Percentiles rank a stretch among this genome's conserved stretches.
These are phyloP conservation scores for Urocynchramus pylzowi DNA, from an alignment of 2,113 vertebrate genomes.

Conservation along the genomic window DNA sequence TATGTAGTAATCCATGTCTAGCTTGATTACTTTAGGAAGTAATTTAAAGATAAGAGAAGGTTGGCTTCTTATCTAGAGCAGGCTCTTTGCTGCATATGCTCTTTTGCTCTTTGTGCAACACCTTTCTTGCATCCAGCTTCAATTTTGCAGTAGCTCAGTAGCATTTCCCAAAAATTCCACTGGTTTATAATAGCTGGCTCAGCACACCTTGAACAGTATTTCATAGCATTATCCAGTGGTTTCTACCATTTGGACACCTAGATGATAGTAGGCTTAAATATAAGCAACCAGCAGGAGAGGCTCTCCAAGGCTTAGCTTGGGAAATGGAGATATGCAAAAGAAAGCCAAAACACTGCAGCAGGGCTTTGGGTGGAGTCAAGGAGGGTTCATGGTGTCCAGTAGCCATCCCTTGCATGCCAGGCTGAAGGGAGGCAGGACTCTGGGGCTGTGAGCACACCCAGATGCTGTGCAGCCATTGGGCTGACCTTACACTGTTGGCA, in stretches of 20 bases:
- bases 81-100: background rate
- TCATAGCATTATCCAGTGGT: background rate
- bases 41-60: background rate
- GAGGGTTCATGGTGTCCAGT: background rate
- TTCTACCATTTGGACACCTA: background rate
- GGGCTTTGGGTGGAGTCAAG: background rate
- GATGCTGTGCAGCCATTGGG: rapidly evolving
- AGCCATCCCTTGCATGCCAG: background rate
- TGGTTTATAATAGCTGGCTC: background rate
- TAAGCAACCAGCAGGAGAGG: background rate
- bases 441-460: background rate
- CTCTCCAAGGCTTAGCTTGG: background rate
- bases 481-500: background rate
- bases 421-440: background rate
- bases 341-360: background rate
- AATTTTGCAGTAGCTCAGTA: background rate
- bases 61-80: background rate
- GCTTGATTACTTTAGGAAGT: background rate
- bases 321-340: background rate
- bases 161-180: background rate
- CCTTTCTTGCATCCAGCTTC: background rate
- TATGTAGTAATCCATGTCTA: background rate
- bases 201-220: background rate
- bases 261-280: background rate
- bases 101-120: background rate